These are phyloP conservation scores for Suillia variegata DNA, from an alignment of 2,888 invertebrate species.

Conservation along the genomic window DNA sequence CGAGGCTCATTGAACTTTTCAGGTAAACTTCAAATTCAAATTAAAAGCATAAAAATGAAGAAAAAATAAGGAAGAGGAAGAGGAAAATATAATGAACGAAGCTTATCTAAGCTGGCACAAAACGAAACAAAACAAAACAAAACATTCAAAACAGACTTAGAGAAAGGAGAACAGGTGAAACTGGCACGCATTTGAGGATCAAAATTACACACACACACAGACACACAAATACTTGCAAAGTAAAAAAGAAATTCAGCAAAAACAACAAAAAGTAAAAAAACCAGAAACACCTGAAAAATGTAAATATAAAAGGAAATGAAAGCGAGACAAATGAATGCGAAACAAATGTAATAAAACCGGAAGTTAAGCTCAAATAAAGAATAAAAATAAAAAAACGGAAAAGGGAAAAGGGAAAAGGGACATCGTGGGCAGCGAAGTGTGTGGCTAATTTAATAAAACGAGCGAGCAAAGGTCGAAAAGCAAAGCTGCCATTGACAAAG, in stretches of 20 bases:
- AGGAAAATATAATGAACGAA: too few species aligned
- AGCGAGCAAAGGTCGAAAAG: background rate
- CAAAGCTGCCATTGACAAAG: background rate
- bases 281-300: background rate
- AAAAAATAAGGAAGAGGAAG: too few species aligned
- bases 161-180: background rate
- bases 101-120: background rate
- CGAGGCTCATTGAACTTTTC: slow-evolving; percentile 12
- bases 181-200: background rate
- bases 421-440: too few species aligned
- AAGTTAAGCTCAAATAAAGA: background rate
- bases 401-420: too few species aligned
- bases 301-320: background rate
- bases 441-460: slow-evolving; percentile 3
- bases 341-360: background rate
- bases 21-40: background rate
- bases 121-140: background rate
- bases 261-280: background rate
- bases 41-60: background rate
- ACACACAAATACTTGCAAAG: background rate
- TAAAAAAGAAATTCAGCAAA: background rate
- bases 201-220: background rate
- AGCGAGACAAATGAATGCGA: slow-evolving; percentile 2
- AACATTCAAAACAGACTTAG: too few species aligned
- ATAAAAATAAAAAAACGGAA: too few species aligned